Percentiles rank a stretch among this genome's conserved stretches.
phyloP scores from a whole-genome alignment of 2,797 vertebrate species.

The Sibirionetta formosa region DNA sequence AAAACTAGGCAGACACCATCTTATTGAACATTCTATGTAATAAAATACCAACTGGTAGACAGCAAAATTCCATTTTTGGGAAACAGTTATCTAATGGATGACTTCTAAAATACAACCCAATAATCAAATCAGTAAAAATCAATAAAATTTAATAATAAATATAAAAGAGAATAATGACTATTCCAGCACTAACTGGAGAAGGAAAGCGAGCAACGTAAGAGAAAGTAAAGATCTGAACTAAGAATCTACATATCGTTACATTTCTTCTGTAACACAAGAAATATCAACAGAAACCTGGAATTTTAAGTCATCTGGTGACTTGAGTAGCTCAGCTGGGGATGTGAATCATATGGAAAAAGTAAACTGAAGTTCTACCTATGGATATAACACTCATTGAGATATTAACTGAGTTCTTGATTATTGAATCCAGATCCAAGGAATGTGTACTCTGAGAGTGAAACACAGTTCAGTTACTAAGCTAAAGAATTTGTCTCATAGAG shows the following conservation, averaged over 20 bases:
- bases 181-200: not conserved
- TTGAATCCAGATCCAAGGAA: not conserved
- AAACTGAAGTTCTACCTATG: not conserved
- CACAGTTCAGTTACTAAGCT: not conserved
- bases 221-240: not conserved
- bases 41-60: not conserved
- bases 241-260: not conserved
- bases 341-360: too few relatives aligned
- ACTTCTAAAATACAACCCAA: not conserved
- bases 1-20: not conserved
- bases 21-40: not conserved
- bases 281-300: not conserved
- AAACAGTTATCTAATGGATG: not conserved
- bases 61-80: not conserved
- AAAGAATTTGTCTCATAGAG: not conserved
- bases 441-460: not conserved
- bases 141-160: not conserved
- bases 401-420: not conserved
- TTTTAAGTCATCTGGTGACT: not conserved
- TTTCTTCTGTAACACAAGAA: not conserved
- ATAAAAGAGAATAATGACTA: not conserved
- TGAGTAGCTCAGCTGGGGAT: not conserved
- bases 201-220: not conserved
- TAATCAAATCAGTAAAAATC: not conserved
- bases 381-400: not conserved